Base-by-base conservation (phyloP, 2,888 invertebrate species). In the Apodemia zela region DNA sequence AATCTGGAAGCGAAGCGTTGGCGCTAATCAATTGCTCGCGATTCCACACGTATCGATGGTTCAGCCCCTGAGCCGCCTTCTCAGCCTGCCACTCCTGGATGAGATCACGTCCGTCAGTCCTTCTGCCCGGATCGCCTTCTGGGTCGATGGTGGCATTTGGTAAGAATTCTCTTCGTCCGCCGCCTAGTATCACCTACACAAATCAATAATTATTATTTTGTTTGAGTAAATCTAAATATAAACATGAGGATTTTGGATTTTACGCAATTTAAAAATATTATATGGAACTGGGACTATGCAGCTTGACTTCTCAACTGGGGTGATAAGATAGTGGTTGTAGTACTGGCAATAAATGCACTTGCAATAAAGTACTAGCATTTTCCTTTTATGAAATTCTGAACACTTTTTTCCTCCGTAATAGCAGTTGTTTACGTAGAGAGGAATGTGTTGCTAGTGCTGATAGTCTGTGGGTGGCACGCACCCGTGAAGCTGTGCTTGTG, bases 91-190 rank as follows among this genome's bases (percentile, higher is more conserved):
- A 97, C 64, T 93, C 93, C 25, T 93, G 82, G 59, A 96, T 94
- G 62, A 96, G 84, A 81, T 96, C 93, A 15, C 88, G 83, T 0
- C 93, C 93, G 75, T 96, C 96, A 15, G 79, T 64, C 58, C 94
- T 77, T n/a, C 75, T 73, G 0, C 94, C 93, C 0, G 38, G 65
- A 3, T 78, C 71, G 6, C 90, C 90, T 65, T 93, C 92, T 33
- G 86, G 92, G 77, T 94, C 95, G 21, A 75, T 68, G 0, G 76
- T 74, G 2, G 79, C 80, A 13, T 85, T 92, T 0, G 94, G 94
- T n/a, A 94, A 73, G 72, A 96, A 94, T 64, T 94, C 93, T 0
- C 85, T 82, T 7, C 95, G 87, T 0, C 96, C 96, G 0, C 96
- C 96, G 0, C 96, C 96, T 67, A 96, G 77, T 42, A 96, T 93